These are phyloP conservation scores for Mimumesa dahlbomi DNA, from an alignment of 2,888 invertebrate species.

Conservation along the genomic window DNA sequence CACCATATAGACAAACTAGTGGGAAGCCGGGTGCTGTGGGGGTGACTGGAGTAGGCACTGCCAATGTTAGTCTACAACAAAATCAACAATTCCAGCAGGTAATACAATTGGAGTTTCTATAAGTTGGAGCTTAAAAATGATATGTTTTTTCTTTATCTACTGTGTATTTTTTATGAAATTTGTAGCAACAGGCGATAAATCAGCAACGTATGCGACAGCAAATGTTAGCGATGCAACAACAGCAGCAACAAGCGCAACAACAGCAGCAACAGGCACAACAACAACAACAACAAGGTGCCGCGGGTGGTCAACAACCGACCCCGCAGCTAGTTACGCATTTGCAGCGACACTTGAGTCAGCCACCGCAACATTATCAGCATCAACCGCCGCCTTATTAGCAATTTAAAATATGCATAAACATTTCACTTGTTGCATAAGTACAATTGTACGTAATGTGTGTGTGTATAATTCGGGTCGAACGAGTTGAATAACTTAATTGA, in stretches of 20 bases:
- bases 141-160: no score
- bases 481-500: slow-evolving; percentile 37
- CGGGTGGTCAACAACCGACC: slow-evolving; percentile 81
- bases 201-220: slow-evolving; percentile 86
- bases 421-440: slow-evolving; percentile 27
- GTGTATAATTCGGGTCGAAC: slow-evolving; percentile 16
- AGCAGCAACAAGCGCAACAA: slow-evolving; percentile 81
- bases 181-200: slow-evolving; percentile 74
- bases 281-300: slow-evolving; percentile 77
- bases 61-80: slow-evolving; percentile 81
- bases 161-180: slow-evolving; percentile 27
- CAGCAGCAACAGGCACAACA: slow-evolving; percentile 81
- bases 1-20: slow-evolving; percentile 87
- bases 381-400: slow-evolving; percentile 83
- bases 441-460: slow-evolving; percentile 27
- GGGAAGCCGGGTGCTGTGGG: slow-evolving; percentile 78
- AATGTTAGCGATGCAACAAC: slow-evolving; percentile 86
- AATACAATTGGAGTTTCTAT: no score
- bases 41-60: slow-evolving; percentile 74
- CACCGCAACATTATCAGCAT: slow-evolving; percentile 82
- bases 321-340: slow-evolving; percentile 86
- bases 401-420: slow-evolving; percentile 43
- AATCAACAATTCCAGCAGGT: slow-evolving; percentile 85
- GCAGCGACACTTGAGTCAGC: slow-evolving; percentile 83
- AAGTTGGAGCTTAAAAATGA: no score